These are phyloP conservation scores for Drosophila gaucha DNA, from an alignment of 2,888 invertebrate genomes.

Conservation along the genomic window DNA sequence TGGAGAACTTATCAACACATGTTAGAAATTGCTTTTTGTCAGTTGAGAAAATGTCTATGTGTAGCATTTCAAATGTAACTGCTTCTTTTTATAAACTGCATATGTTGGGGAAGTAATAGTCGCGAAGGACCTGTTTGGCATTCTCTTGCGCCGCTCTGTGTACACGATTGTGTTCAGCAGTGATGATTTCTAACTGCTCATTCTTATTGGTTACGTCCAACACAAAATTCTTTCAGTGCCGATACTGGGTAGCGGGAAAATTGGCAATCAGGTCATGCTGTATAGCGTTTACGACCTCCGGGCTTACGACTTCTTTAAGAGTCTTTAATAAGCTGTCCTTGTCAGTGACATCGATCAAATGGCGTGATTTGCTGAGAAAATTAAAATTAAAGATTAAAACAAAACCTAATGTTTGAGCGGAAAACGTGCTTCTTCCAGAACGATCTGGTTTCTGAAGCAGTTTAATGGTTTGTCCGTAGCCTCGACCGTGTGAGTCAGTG, in stretches of 20 bases:
- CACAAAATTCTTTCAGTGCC: not conserved
- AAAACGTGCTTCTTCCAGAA: too few relatives aligned
- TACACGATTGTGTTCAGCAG: not conserved
- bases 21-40: too few relatives aligned
- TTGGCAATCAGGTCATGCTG: not conserved
- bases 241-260: not conserved
- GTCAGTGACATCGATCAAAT: not conserved
- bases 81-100: not conserved
- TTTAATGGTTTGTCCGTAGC: too few relatives aligned
- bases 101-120: not conserved
- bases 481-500: too few relatives aligned
- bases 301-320: slow-evolving; percentile 1
- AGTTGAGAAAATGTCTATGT: too few relatives aligned
- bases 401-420: too few relatives aligned
- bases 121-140: not conserved
- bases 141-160: not conserved
- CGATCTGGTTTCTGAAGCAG: too few relatives aligned
- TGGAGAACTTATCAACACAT: too few relatives aligned
- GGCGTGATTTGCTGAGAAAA: too few relatives aligned
- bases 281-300: too few relatives aligned
- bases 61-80: too few relatives aligned
- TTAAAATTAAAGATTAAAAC: too few relatives aligned
- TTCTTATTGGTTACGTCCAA: not conserved
- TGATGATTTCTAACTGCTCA: not conserved
- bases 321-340: not conserved